These are phyloP conservation scores for Gorsachius goisagi DNA, from an alignment of 2,113 vertebrate genomes.

Conservation along the genomic window DNA sequence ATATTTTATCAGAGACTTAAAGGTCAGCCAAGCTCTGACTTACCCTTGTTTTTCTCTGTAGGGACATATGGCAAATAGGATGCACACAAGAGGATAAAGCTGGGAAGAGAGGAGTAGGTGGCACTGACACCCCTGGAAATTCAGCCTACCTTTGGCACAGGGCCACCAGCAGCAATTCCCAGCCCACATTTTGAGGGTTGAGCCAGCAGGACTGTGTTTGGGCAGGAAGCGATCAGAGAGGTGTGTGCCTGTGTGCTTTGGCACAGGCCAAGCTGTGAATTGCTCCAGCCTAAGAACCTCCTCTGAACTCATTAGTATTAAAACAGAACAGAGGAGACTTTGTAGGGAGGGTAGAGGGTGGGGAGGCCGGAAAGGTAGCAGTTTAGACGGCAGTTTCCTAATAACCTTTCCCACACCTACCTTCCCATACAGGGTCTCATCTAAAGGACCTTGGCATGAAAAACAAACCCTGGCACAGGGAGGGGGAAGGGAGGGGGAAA, in stretches of 20 bases:
- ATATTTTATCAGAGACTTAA: slow-evolving; percentile 57
- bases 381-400: slow-evolving; percentile 40
- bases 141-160: slow-evolving; percentile 25
- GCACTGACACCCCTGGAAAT: not conserved
- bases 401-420: slow-evolving; percentile 64
- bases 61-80: slow-evolving; percentile 9
- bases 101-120: slow-evolving; percentile 11
- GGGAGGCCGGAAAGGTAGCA: slow-evolving; percentile 50
- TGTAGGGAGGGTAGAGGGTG: slow-evolving; percentile 27
- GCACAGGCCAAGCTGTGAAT: slow-evolving; percentile 40
- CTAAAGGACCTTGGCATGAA: slow-evolving; percentile 7
- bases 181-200: not conserved
- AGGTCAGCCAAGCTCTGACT: slow-evolving; percentile 58
- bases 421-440: slow-evolving; percentile 18
- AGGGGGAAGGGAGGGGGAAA: not conserved
- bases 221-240: slow-evolving; percentile 68
- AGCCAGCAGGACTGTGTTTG: slow-evolving; percentile 50
- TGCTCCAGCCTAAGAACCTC: slow-evolving; percentile 46
- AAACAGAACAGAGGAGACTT: slow-evolving; percentile 53
- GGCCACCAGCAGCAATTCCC: not conserved
- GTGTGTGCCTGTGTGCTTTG: slow-evolving; percentile 72
- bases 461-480: not conserved
- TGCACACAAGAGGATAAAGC: not conserved
- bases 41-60: slow-evolving; percentile 12
- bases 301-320: slow-evolving; percentile 45